Conservation (phyloP, 2,888 invertebrate genomes). For the Hymenopus coronatus region DNA sequence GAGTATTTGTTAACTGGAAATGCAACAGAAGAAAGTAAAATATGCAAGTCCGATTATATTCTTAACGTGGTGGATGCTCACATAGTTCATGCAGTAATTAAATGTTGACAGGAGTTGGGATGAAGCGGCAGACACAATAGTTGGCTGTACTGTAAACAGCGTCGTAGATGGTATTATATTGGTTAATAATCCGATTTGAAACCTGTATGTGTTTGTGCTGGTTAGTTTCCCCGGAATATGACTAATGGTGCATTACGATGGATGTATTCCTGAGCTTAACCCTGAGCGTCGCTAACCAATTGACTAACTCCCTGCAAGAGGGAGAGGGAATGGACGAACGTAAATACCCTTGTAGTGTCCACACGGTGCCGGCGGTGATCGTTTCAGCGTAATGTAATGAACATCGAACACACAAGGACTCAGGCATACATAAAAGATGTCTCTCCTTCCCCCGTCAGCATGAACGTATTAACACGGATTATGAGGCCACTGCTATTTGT, state of each 20-base stretch:
- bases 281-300: background rate
- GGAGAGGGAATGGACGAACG: background rate
- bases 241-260: slow-evolving; percentile 5
- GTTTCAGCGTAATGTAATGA: slow-evolving; percentile 14
- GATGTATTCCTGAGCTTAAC: background rate
- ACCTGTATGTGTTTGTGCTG: background rate
- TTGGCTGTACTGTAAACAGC: background rate
- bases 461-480: background rate
- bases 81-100: background rate
- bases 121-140: background rate
- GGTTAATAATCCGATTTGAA: slow-evolving; percentile 12
- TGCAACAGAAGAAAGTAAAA: too few relatives aligned
- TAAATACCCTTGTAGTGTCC: slow-evolving; percentile 11
- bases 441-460: background rate
- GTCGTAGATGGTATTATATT: slow-evolving; percentile 4
- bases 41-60: too few relatives aligned
- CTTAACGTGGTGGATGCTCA: too few relatives aligned
- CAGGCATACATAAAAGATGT: slow-evolving; percentile 9
- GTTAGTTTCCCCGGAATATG: background rate
- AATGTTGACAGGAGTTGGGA: background rate
- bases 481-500: background rate
- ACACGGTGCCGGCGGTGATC: background rate
- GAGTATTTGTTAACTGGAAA: too few relatives aligned
- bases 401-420: background rate
- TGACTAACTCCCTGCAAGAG: background rate